phyloP scores from a whole-genome alignment of 1,140 invertebrate genomes.

The Metopolophium dirhodum region DNA sequence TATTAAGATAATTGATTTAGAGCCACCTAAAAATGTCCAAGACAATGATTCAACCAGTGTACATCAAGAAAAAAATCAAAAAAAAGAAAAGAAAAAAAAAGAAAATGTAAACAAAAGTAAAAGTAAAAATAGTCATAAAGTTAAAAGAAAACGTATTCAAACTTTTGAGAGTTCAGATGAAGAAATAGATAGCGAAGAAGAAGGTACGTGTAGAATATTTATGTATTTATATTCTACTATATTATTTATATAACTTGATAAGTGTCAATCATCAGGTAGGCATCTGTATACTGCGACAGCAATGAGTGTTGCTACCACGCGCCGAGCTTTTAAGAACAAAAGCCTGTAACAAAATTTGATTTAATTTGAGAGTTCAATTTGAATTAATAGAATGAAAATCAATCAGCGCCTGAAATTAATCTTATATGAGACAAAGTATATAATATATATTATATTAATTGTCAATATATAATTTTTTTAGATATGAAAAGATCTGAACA shows the following conservation, averaged over 20 bases:
- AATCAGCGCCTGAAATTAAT: neutral
- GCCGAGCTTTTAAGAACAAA: neutral
- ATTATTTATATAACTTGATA: neutral
- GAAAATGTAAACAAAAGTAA: constrained; percentile 17
- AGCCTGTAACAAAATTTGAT: no score
- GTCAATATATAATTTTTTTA: constrained; percentile 17
- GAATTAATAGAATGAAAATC: neutral
- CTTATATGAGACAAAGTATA: neutral
- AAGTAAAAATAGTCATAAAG: constrained; percentile 13
- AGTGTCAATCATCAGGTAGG: neutral
- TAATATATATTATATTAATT: neutral
- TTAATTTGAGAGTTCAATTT: neutral
- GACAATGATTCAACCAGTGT: neutral
- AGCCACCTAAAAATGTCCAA: neutral
- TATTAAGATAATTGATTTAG: neutral
- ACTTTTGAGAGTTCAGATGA: constrained; percentile 54
- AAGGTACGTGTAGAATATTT: constrained; percentile 19
- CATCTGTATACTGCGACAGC: neutral
- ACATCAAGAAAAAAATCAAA: neutral
- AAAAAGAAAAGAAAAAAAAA: constrained; percentile 5
- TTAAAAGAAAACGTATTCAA: constrained; percentile 50
- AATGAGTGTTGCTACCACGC: no score
- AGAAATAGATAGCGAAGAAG: constrained; percentile 48
- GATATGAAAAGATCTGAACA: constrained; percentile 53
- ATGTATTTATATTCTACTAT: neutral